Percentiles rank a stretch among this genome's conserved stretches.
phyloP scores from a whole-genome alignment of 2,113 vertebrate genomes.

The Lophochroa leadbeateri region DNA sequence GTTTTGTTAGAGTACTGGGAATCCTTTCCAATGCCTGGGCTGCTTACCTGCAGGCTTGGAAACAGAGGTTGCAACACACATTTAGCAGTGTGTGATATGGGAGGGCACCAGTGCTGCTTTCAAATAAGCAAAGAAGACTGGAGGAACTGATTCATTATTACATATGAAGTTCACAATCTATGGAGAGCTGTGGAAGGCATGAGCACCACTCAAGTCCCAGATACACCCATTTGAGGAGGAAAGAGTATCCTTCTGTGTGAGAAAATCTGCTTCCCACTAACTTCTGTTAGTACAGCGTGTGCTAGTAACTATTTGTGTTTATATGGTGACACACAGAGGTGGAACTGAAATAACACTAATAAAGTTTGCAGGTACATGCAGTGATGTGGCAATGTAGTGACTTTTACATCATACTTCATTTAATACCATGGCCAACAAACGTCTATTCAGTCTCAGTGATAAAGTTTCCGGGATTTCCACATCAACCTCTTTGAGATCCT shows the following conservation, averaged over 20 bases:
- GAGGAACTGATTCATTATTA: neutral
- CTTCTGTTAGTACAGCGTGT: neutral
- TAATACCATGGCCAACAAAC: neutral
- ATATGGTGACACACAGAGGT: neutral
- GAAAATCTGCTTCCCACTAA: neutral
- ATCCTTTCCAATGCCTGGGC: neutral
- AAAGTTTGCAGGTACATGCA: neutral
- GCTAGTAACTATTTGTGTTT: neutral
- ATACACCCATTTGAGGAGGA: neutral
- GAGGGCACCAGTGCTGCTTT: neutral
- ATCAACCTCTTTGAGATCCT: no score
- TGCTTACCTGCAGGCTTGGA: neutral
- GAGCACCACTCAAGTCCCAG: neutral
- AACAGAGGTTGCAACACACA: neutral
- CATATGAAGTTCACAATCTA: accelerated
- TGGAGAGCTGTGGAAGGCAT: accelerated
- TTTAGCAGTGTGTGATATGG: neutral
- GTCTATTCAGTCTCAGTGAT: accelerated
- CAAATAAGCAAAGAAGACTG: neutral
- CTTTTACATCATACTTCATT: neutral
- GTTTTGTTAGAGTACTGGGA: neutral
- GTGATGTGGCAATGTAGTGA: neutral
- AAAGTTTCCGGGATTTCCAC: no score
- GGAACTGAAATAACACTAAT: neutral
- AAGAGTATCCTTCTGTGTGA: neutral